These are phyloP conservation scores for Petrolisthes manimaculis DNA, from an alignment of 2,888 invertebrate genomes.

Conservation along the genomic window DNA sequence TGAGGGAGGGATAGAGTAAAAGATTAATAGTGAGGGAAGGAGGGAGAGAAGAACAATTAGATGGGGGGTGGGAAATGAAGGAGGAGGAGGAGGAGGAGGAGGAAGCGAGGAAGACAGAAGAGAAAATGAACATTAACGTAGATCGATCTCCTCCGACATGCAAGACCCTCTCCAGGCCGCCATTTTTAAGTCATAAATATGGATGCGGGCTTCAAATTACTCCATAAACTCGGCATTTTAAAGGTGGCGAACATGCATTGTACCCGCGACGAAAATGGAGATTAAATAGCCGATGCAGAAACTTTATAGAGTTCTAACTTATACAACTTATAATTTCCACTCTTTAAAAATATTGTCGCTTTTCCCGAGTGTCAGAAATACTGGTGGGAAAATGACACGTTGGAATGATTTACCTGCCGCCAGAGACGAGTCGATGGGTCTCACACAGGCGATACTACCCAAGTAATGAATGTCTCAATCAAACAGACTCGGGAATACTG, in stretches of 20 bases:
- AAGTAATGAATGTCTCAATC: too few relatives aligned
- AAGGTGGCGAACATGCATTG: not conserved
- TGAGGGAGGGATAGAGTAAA: not conserved
- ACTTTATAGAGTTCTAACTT: not conserved
- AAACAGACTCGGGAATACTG: too few relatives aligned
- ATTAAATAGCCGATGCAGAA: not conserved
- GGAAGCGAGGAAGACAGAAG: not conserved
- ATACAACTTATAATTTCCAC: not conserved
- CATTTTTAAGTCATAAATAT: constrained; percentile 1
- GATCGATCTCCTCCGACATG: constrained; percentile 7
- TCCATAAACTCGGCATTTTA: not conserved
- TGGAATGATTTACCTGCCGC: too few relatives aligned
- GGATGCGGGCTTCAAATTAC: not conserved
- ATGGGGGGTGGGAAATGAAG: not conserved
- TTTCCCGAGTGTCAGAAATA: too few relatives aligned
- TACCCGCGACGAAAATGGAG: constrained; percentile 2
- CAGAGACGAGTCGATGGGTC: not conserved
- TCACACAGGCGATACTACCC: not conserved
- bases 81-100: not conserved
- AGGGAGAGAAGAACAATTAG: not conserved
- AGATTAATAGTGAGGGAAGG: not conserved
- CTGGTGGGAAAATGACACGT: too few relatives aligned
- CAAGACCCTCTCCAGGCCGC: constrained; percentile 4
- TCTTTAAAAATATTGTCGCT: too few relatives aligned
- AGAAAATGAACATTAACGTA: not conserved